These are phyloP conservation scores for Agapornis canus DNA, from an alignment of 2,797 vertebrate genomes.

Conservation along the genomic window DNA sequence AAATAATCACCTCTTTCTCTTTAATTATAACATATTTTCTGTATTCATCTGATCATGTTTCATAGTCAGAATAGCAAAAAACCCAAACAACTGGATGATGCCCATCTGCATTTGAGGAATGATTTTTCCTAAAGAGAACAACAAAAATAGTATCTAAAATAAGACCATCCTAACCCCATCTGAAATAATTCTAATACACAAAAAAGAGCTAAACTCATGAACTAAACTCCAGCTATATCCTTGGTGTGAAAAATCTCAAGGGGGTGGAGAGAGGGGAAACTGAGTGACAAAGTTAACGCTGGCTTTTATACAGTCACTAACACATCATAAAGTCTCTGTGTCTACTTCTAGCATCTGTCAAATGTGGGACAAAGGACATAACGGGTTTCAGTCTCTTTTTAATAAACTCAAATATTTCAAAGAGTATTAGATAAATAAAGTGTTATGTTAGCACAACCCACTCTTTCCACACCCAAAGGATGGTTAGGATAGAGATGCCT, in stretches of 20 bases:
- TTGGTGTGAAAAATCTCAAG: not conserved
- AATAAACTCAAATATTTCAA: not conserved
- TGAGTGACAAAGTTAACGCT: not conserved
- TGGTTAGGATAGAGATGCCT: not conserved
- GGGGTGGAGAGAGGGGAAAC: fast-evolving
- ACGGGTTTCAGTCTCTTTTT: not conserved
- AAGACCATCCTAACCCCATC: not conserved
- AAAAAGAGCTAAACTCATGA: not conserved
- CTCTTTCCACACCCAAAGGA: not conserved
- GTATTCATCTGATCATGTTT: not conserved
- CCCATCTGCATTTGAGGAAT: not conserved
- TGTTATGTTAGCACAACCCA: not conserved
- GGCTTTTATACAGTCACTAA: not conserved
- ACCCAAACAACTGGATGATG: not conserved
- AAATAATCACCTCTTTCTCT: not conserved
- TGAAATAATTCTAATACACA: not conserved
- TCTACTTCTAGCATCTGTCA: not conserved
- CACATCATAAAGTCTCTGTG: not conserved
- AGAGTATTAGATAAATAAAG: not conserved
- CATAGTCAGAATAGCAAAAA: not conserved
- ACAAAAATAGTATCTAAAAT: not conserved
- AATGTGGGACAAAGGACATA: not conserved
- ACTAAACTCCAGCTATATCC: not conserved
- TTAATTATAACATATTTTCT: not conserved
- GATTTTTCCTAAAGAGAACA: not conserved